Evolutionary conservation across 2,113 vertebrate species (phyloP), one percentile per base, ranked within the genome.

Genomic region (Thymallus thymallus): DNA sequence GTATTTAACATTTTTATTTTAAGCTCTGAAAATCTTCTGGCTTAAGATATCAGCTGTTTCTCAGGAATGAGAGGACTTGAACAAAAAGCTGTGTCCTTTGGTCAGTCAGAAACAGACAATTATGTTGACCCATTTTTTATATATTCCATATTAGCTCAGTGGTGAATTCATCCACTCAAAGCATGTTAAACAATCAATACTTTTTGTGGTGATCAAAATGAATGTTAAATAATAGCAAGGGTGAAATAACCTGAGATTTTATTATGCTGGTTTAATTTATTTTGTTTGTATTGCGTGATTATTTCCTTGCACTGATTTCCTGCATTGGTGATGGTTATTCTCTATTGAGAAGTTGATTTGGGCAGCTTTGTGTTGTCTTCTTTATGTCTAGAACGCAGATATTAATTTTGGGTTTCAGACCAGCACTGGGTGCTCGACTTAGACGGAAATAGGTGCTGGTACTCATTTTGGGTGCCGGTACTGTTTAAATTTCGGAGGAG

Each of bases 51-150:
- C 82, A 82, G 84, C 78, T 82, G 85, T 90, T 84, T 89, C 88
- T 91, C 89, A 90, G 88, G 89, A 92, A 92, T 76, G 86, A 80
- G 77, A 89, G 85, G 77, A 76, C 80, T 85, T 82, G 60, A 87
- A 87, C 81, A 81, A 74, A 48, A 84, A 69, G 67, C 87, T 76
- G 51, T 55, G 5, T 55, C 51, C 26, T 55, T 45, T 45, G 41
- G 41, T 45, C 9, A 83, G 80, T 81, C 66, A 35, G 69, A 79
- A 78, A 81, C 82, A 58, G 64, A 71, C 71, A 64, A 73, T 81
- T 81, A 71, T 86, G 9, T 7, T 9, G 32, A 41, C 35, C 35
- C 2, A 58, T 85, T 85, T 79, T 85, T 85, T 78, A 73, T 72
- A 68, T 78, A 51, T 51, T 41, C 35, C 7, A 41, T 35, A 35